Evolutionary conservation across 2,888 invertebrate genomes (phyloP).

Genomic region (Lepidocyrtinus sp.): DNA sequence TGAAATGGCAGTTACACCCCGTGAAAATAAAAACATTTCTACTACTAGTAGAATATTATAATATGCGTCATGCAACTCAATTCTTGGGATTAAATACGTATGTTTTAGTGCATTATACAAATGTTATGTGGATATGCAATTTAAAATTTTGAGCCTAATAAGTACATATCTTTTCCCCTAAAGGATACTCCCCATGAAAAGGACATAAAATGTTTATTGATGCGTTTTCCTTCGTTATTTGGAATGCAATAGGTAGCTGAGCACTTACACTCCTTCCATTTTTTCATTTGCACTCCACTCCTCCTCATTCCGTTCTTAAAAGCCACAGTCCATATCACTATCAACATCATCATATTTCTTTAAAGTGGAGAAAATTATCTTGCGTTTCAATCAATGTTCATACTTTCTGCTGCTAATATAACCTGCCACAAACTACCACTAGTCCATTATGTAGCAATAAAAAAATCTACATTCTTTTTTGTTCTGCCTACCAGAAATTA

Average conservation of each 20-base stretch:
- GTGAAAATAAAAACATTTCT: constrained; percentile 40
- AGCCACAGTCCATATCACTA: not conserved
- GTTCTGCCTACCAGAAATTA: constrained; percentile 5
- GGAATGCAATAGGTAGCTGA: constrained; percentile 17
- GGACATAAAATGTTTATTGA: constrained; percentile 63
- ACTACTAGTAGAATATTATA: constrained; percentile 9
- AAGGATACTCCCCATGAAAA: constrained; percentile 63
- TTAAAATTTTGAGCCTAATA: not conserved
- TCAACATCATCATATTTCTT: constrained; percentile 20
- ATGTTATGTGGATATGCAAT: not conserved
- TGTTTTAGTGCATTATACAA: no score
- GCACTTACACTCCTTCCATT: constrained; percentile 10
- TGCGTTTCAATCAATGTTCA: constrained; percentile 47
- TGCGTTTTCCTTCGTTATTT: constrained; percentile 25
- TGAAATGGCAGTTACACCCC: constrained; percentile 34
- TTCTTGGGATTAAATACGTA: not conserved
- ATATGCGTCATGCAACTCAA: constrained; percentile 42
- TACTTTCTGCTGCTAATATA: constrained; percentile 51
- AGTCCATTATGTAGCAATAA: constrained; percentile 2
- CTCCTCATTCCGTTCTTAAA: no score
- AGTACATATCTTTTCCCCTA: constrained; percentile 41
- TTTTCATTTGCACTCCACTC: constrained; percentile 35
- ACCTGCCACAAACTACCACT: constrained; percentile 26
- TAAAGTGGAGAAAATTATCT: constrained; percentile 45
- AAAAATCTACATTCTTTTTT: constrained; percentile 45